These are phyloP conservation scores for Gymnopithys bicolor DNA, from an alignment of 2,797 vertebrate genomes.

Conservation along the genomic window DNA sequence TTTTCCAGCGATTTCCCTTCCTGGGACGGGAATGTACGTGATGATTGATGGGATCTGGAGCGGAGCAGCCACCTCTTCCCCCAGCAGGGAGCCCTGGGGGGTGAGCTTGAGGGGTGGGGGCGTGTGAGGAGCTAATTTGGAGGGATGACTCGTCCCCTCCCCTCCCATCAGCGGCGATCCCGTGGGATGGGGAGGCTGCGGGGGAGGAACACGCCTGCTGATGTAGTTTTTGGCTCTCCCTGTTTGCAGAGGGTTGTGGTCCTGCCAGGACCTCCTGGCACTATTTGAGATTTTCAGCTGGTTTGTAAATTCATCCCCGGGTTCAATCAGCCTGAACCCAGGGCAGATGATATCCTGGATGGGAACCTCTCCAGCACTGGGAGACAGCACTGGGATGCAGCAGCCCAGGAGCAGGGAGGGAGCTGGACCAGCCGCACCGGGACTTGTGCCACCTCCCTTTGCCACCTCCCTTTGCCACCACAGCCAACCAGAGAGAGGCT, in stretches of 20 bases:
- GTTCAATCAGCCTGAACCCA: background rate
- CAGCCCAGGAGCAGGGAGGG: background rate
- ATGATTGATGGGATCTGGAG: background rate
- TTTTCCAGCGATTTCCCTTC: background rate
- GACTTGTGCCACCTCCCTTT: background rate
- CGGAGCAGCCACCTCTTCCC: background rate
- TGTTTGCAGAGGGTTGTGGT: background rate
- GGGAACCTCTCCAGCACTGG: background rate
- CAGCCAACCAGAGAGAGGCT: background rate
- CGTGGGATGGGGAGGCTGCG: background rate
- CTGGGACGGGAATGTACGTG: background rate
- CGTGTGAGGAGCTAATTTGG: background rate
- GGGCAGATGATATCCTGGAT: background rate
- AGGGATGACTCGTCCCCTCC: background rate
- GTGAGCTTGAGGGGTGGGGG: fast-evolving
- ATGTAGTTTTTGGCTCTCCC: background rate
- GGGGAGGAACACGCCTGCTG: slow-evolving; percentile 13
- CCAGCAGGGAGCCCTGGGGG: fast-evolving
- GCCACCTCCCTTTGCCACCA: too few species aligned
- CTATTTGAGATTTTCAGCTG: background rate
- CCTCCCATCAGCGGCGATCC: background rate
- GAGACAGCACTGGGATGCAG: background rate
- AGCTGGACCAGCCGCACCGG: background rate
- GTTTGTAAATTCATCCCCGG: background rate
- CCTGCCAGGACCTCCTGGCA: background rate